Conservation (phyloP, 2,797 vertebrate genomes). For the Myotis daubentonii region DNA sequence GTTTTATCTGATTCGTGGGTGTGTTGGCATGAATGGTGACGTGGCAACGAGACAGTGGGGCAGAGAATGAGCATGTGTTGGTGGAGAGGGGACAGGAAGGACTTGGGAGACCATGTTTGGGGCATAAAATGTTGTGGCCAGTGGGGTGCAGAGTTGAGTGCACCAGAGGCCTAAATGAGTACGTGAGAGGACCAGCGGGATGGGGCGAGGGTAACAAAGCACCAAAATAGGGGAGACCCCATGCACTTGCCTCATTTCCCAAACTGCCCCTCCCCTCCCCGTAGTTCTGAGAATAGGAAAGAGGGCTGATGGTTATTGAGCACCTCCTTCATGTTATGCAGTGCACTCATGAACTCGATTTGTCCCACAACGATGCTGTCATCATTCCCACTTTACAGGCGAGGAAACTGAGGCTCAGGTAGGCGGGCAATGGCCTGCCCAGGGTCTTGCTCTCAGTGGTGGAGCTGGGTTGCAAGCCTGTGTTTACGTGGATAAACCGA, state of each 20-base stretch:
- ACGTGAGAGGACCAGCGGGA: background rate
- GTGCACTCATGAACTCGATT: background rate
- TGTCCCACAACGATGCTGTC: accelerated
- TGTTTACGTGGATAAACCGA: background rate
- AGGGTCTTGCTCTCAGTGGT: background rate
- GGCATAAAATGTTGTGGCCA: background rate
- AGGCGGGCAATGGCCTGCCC: no score
- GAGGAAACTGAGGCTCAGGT: background rate
- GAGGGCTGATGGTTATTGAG: background rate
- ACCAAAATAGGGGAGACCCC: background rate
- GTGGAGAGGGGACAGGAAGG: background rate
- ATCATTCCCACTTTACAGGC: background rate
- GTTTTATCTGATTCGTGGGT: background rate
- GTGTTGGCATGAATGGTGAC: background rate
- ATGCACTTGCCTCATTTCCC: background rate
- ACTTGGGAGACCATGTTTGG: background rate
- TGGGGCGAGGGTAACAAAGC: background rate
- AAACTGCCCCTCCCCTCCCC: background rate
- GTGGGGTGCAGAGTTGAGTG: background rate
- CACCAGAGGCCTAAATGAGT: background rate
- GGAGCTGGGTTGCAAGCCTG: background rate
- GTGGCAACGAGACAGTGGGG: background rate
- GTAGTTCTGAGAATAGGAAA: background rate
- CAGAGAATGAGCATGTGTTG: background rate
- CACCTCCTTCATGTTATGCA: no score